These are phyloP conservation scores for Bucco capensis DNA, from an alignment of 2,113 vertebrate species.

Conservation along the genomic window DNA sequence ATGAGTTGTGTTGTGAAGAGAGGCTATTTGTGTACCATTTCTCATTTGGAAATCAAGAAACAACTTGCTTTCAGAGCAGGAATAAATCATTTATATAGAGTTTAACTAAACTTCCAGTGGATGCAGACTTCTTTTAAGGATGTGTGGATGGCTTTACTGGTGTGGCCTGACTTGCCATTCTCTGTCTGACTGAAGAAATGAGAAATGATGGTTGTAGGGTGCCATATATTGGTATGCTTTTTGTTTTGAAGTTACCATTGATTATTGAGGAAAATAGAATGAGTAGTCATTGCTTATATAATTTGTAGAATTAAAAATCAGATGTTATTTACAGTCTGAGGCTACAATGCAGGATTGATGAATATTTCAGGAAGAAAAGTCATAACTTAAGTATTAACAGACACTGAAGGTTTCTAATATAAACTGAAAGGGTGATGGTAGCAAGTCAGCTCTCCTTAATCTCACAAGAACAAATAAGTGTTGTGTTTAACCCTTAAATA, in stretches of 20 bases:
- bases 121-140: neutral
- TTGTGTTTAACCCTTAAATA: neutral
- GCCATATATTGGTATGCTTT: neutral
- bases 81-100: neutral
- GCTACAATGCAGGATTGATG: neutral
- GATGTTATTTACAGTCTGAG: neutral
- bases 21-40: neutral
- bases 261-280: neutral
- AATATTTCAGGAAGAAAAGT: neutral
- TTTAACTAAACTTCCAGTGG: neutral
- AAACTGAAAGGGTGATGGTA: neutral
- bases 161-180: neutral
- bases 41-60: neutral
- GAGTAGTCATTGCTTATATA: neutral
- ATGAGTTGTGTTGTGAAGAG: neutral
- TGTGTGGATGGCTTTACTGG: neutral
- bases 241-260: neutral
- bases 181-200: neutral
- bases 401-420: neutral
- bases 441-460: neutral
- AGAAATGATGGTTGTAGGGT: neutral
- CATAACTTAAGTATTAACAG: neutral
- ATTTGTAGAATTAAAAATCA: slow-evolving; percentile 2
- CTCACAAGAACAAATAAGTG: neutral
- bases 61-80: neutral